A percentile compares a stretch with the other conserved stretches of the same genome.
Conservation (phyloP, 2,888 invertebrate species). For the Hecatera dysodea region DNA sequence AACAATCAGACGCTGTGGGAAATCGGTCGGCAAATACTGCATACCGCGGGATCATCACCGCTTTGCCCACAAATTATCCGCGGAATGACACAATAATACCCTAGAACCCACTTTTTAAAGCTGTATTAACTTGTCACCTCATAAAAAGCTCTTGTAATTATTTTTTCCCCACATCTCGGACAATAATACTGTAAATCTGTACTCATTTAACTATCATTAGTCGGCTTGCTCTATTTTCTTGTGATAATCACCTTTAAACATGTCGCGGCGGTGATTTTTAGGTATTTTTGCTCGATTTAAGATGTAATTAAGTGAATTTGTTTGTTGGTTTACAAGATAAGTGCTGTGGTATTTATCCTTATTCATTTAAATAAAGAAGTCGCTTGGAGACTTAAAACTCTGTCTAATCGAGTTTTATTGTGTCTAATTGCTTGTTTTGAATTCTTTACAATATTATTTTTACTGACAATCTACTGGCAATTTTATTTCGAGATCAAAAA, state of each 20-base stretch:
- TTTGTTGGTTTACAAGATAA: conserved; percentile 48
- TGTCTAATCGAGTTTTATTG: not conserved
- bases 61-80: conserved; percentile 64
- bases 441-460: not conserved
- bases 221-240: conserved; percentile 68
- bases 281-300: conserved; percentile 65
- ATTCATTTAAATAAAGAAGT: conserved; percentile 34
- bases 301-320: conserved; percentile 65
- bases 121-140: conserved; percentile 63
- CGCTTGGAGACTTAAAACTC: too few relatives aligned
- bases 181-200: conserved; percentile 75
- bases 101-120: conserved; percentile 52
- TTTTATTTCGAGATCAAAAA: too few relatives aligned
- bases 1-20: conserved; percentile 51
- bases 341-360: conserved; percentile 15
- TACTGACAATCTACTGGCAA: too few relatives aligned
- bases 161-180: conserved; percentile 69
- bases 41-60: conserved; percentile 62
- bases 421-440: conserved; percentile 8
- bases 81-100: conserved; percentile 71
- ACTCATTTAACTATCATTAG: conserved; percentile 81
- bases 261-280: conserved; percentile 66
- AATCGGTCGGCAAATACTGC: conserved; percentile 47
- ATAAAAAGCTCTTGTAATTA: conserved; percentile 68
- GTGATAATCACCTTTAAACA: conserved; percentile 62